phyloP scores from a whole-genome alignment of 2,888 invertebrate genomes.

The Scaptomyza polygonia region DNA sequence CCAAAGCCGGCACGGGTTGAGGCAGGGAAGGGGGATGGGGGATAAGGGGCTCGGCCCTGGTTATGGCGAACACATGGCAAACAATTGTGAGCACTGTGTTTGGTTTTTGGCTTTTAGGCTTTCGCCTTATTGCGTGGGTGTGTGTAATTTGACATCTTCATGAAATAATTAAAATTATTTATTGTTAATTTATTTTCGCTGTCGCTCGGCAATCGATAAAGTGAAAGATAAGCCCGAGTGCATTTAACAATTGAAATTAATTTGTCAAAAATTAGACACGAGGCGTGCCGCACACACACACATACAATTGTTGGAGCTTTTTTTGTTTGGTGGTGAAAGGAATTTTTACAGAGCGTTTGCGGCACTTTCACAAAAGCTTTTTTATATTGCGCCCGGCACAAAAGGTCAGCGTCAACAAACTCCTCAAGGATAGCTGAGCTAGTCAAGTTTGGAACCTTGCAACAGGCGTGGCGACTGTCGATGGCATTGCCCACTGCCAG shows the following conservation, averaged over 20 bases:
- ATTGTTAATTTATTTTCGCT: slow-evolving; percentile 78
- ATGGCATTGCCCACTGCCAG: slow-evolving; percentile 63
- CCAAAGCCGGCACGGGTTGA: slow-evolving; percentile 23
- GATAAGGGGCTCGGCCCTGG: slow-evolving; percentile 26
- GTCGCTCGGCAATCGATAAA: slow-evolving; percentile 62
- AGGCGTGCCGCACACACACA: slow-evolving; percentile 53
- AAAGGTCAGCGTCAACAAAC: slow-evolving; percentile 43
- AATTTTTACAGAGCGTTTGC: slow-evolving; percentile 39
- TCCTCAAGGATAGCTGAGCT: slow-evolving; percentile 42
- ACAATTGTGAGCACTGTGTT: slow-evolving; percentile 35
- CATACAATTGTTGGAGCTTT: slow-evolving; percentile 8
- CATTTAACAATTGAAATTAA: slow-evolving; percentile 78
- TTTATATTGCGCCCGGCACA: slow-evolving; percentile 33
- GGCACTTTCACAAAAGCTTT: slow-evolving; percentile 71
- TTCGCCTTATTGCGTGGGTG: slow-evolving; percentile 64
- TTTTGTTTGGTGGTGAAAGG: slow-evolving; percentile 62
- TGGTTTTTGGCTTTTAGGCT: slow-evolving; percentile 43
- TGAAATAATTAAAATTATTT: slow-evolving; percentile 82
- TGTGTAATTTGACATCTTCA: slow-evolving; percentile 81
- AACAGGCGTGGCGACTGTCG: slow-evolving; percentile 25
- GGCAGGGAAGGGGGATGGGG: background rate
- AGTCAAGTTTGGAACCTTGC: slow-evolving; percentile 52
- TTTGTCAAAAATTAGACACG: slow-evolving; percentile 72
- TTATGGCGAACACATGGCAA: slow-evolving; percentile 48
- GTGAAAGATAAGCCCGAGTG: slow-evolving; percentile 68